phyloP scores from a whole-genome alignment of 1,140 invertebrate species.

The Dryas iulia region DNA sequence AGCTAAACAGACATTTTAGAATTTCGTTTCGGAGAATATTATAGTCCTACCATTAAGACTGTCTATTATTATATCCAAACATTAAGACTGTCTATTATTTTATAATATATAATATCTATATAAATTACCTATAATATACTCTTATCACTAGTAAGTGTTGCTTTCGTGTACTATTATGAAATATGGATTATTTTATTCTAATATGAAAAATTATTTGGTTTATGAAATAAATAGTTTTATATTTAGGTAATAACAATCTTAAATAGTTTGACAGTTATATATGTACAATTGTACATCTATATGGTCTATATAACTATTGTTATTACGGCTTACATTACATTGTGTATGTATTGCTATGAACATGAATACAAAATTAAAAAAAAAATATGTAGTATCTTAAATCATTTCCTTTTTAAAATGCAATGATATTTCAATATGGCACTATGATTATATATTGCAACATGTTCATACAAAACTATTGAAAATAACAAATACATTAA shows the following conservation, averaged over 20 bases:
- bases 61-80: slow-evolving; percentile 37
- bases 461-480: neutral
- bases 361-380: neutral
- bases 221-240: too few relatives aligned
- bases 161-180: neutral
- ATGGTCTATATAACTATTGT: neutral
- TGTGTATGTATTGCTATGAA: neutral
- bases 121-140: slow-evolving; percentile 7
- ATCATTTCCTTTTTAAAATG: neutral
- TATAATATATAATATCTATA: neutral
- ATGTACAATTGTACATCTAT: neutral
- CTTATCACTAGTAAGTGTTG: neutral
- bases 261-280: neutral
- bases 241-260: neutral
- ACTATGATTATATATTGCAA: neutral
- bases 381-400: neutral
- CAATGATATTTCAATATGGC: neutral
- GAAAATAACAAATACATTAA: neutral
- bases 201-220: too few relatives aligned
- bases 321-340: neutral
- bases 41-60: slow-evolving; percentile 37
- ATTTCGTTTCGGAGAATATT: slow-evolving; percentile 70
- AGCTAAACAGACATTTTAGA: slow-evolving; percentile 71
- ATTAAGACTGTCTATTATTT: slow-evolving; percentile 18
- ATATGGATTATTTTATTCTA: neutral